Base-by-base conservation (phyloP, 2,888 invertebrate species). In the Xylota sylvarum region DNA sequence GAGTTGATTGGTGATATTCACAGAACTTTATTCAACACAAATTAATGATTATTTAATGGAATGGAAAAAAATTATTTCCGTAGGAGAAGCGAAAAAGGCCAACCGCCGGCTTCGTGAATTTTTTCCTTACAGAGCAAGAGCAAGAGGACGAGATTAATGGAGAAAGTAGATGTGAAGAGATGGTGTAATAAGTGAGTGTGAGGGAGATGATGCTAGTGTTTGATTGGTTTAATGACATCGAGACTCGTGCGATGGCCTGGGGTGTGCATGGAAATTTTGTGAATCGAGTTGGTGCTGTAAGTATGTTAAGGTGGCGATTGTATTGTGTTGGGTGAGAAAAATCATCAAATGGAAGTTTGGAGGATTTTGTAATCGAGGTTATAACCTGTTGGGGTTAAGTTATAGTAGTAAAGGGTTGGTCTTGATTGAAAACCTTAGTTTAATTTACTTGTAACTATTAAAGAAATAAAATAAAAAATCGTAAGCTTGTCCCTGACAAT, bases 71-170 rank as follows among this genome's bases (percentile, higher is more conserved):
- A 32, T 12, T 60, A 65, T 80, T 76, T n/a, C 60, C 85, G 52
- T 52, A 70, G 58, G 58, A 56, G 48, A 65, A 46, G 56, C 58
- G 43, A 50, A 69, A 40, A 80, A 56, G 17, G 58, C 23, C 46
- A 79, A 76, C 85, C 85, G 76, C 58, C 85, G 80, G 76, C 80
- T 85, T 85, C 58, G 12, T 74, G 14, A 55, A 48, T 17, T 78
- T 67, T 73, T 65, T 78, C 32, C 40, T 43, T 72, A 64, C 46
- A 56, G 17, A 58, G 27, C 14, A n/a, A n/a, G 17, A 64, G 32
- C 4, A 52, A 5, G 6, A 37, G 7, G 30, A 58, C 37, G 56
- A 9, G 17, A 46, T n/a, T 50, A 50, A 60, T 35, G 30, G 56
- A 30, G 50, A 69, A 65, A 56, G 65, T 43, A n/a, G 9, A 43